Evolutionary conservation across 2,888 invertebrate genomes (phyloP).

Genomic region (Pasiphila rectangulata): DNA sequence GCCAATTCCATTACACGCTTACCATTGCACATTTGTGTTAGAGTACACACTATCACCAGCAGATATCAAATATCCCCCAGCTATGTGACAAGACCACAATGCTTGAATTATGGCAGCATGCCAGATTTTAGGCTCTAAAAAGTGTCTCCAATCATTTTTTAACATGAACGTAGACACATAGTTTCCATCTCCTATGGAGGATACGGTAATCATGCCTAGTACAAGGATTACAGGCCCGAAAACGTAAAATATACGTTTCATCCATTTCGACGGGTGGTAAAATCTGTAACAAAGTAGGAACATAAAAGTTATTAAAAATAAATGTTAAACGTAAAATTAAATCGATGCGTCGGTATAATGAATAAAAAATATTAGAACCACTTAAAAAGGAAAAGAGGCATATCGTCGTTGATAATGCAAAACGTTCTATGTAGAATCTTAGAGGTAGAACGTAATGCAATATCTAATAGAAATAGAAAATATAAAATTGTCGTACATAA

Average conservation of each 20-base stretch:
- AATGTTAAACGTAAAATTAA: background rate
- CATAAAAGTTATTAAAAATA: constrained; percentile 23
- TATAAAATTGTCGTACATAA: no score
- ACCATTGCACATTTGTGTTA: constrained; percentile 62
- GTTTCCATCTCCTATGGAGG: constrained; percentile 39
- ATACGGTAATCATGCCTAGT: constrained; percentile 41
- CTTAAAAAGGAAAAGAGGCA: no score
- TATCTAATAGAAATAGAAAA: no score
- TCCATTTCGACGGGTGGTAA: constrained; percentile 60
- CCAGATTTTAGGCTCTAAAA: constrained; percentile 56
- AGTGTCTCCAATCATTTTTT: constrained; percentile 45
- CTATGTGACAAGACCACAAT: constrained; percentile 56
- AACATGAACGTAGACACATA: constrained; percentile 39
- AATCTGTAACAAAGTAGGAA: no score
- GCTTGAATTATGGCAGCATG: constrained; percentile 57
- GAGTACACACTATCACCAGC: constrained; percentile 61
- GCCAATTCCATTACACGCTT: constrained; percentile 25
- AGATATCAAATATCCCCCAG: constrained; percentile 62
- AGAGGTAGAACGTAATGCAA: no score
- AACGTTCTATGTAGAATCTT: no score
- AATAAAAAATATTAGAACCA: no score
- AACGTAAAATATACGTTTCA: constrained; percentile 59
- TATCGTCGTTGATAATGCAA: no score
- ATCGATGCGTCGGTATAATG: no score
- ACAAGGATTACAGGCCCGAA: constrained; percentile 48